Base-by-base conservation (phyloP, 2,113 vertebrate genomes). In the Aegypius monachus region DNA sequence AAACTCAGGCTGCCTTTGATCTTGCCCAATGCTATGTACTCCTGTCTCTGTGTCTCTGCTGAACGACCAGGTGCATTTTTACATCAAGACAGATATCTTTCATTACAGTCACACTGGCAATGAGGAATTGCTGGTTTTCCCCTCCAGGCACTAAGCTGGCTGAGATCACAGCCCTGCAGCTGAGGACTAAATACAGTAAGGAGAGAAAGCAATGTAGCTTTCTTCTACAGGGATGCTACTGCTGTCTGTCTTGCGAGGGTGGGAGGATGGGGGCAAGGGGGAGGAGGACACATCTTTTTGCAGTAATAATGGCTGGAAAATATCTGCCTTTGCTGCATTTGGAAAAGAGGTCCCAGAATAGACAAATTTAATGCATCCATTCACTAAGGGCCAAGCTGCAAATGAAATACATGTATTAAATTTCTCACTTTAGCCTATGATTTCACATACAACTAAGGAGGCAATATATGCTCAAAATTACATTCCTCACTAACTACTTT, bases 1-100 rank as follows among this genome's bases (percentile, higher is more conserved):
- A 89, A 67, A 32, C 43, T 75, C 65, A 36, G 72, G 56, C 86
- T 72, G 94, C 43, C 81, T 95, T 93, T 92, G 92, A 97, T 95
- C 72, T 59, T 61, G 23, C 55, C 56, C 71, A 53, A 1, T 2
- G 5, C 55, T 25, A 16, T 81, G 68, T 16, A 55, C 18, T 47
- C 45, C 42, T 5, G 0, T 25, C 56, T 8, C 63, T 43, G 48
- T 8, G 42, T 45, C 81, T 75, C 66, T 67, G 7, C 65, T 32
- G 66, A 91, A 66, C 0, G 0, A 15, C 56, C 81, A 92, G 74
- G 86, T 90, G 92, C 4, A 4, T 42, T 94, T 74, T 75, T n/a
- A 62, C 71, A 55, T 34, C 73, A 68, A 10, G 40, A 66, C 48
- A 75, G 81, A 50, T 27, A 31, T 31, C 48, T 63, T 32, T 32